Percentiles rank a stretch among this genome's conserved stretches.
phyloP scores from a whole-genome alignment of 2,797 vertebrate species.

The Poecile montanus region DNA sequence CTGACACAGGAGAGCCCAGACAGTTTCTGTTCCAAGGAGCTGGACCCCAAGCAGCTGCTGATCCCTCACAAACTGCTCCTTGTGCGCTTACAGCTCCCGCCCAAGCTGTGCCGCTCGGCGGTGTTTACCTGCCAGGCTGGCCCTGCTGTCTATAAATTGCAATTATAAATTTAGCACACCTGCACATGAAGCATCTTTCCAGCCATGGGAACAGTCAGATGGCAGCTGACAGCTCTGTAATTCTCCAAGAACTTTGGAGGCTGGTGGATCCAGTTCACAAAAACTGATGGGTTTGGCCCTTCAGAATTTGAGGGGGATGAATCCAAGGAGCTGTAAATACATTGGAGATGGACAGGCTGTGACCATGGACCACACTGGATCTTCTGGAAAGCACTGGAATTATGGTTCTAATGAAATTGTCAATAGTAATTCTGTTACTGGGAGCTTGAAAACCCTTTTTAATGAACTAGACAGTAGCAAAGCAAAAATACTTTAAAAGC shows the following conservation, averaged over 20 bases:
- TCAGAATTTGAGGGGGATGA: slow-evolving; percentile 25
- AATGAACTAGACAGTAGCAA: slow-evolving; percentile 76
- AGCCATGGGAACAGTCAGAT: background rate
- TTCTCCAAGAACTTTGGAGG: slow-evolving; percentile 29
- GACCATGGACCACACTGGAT: slow-evolving; percentile 48
- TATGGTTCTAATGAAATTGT: slow-evolving; percentile 76
- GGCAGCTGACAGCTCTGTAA: background rate
- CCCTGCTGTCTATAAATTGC: background rate
- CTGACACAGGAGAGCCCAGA: background rate
- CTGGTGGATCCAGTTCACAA: slow-evolving; percentile 24
- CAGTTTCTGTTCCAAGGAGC: background rate
- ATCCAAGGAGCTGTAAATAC: slow-evolving; percentile 44
- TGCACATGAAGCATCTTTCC: background rate
- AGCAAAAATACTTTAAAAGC: slow-evolving; percentile 71
- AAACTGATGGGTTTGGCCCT: slow-evolving; percentile 55
- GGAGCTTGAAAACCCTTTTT: slow-evolving; percentile 70
- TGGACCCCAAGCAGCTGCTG: background rate
- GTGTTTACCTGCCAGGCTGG: background rate
- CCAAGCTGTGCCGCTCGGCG: background rate
- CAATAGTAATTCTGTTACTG: slow-evolving; percentile 75
- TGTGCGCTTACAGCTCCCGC: background rate
- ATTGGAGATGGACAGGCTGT: slow-evolving; percentile 50
- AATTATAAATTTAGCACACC: background rate
- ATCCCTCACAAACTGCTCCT: background rate
- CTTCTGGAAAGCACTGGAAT: slow-evolving; percentile 67